These are phyloP conservation scores for Synergus laeviventris DNA, from an alignment of 2,888 invertebrate species.

Conservation along the genomic window DNA sequence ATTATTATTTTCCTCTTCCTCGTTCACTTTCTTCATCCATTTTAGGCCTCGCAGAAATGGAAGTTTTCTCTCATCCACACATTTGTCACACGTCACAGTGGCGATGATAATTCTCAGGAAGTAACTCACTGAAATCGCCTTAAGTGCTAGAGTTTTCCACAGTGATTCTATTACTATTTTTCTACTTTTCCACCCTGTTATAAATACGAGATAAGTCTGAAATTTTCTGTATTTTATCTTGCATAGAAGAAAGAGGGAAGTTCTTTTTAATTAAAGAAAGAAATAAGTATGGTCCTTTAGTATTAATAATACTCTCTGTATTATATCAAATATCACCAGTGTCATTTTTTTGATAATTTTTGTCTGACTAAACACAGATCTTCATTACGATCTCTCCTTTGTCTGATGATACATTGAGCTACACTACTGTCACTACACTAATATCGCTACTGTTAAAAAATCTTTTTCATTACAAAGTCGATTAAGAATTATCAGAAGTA, in stretches of 20 bases:
- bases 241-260: neutral
- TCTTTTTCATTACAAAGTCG: too few species aligned
- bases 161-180: slow-evolving; percentile 1
- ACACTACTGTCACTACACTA: too few species aligned
- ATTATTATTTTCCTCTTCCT: neutral
- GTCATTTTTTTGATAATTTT: too few species aligned
- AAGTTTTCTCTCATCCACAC: neutral
- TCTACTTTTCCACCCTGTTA: neutral
- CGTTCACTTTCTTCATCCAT: neutral
- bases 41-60: neutral
- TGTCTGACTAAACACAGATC: too few species aligned
- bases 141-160: neutral
- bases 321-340: too few species aligned
- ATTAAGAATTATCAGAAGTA: too few species aligned
- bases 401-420: too few species aligned
- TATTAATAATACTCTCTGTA: too few species aligned
- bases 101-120: slow-evolving; percentile 9
- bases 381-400: too few species aligned
- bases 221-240: neutral
- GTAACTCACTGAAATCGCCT: slow-evolving; percentile 2
- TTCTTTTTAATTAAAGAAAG: neutral
- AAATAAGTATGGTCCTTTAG: too few species aligned
- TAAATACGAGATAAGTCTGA: neutral
- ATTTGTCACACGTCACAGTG: neutral
- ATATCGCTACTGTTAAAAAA: too few species aligned